These are phyloP conservation scores for Himalopsyche phryganea DNA, from an alignment of 1,140 invertebrate genomes.

Conservation along the genomic window DNA sequence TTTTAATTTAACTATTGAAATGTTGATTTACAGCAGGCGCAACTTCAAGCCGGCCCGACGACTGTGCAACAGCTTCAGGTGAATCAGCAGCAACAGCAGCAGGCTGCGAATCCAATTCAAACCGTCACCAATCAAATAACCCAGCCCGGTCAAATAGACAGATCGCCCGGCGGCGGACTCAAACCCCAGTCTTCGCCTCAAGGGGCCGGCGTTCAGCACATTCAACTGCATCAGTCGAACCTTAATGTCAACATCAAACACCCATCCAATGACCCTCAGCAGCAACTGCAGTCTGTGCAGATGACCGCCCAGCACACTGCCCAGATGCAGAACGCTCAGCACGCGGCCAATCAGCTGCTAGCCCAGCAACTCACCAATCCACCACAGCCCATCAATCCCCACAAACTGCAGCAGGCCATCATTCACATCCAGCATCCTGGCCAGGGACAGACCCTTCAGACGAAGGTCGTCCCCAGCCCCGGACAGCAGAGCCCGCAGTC, in stretches of 20 bases:
- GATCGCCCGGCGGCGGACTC: background rate
- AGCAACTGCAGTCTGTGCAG: constrained; percentile 25
- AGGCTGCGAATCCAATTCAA: constrained; percentile 19
- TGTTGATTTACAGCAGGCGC: constrained; percentile 43
- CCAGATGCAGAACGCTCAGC: constrained; percentile 43
- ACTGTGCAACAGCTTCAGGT: constrained; percentile 30
- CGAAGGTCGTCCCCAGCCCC: constrained; percentile 25
- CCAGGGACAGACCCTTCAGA: constrained; percentile 40
- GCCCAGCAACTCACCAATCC: constrained; percentile 50
- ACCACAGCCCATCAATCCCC: constrained; percentile 49
- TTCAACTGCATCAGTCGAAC: constrained; percentile 24
- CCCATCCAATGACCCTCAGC: constrained; percentile 5
- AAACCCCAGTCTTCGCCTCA: constrained; percentile 3
- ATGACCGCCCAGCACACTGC: constrained; percentile 34
- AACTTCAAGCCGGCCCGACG: constrained; percentile 45
- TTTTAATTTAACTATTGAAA: background rate
- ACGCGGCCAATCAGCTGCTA: constrained; percentile 49
- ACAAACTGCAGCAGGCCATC: constrained; percentile 52
- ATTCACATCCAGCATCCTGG: constrained; percentile 52
- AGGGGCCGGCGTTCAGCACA: constrained; percentile 19
- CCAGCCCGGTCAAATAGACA: constrained; percentile 11
- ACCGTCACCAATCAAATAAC: constrained; percentile 29
- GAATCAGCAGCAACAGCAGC: constrained; percentile 37
- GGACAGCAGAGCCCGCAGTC: background rate
- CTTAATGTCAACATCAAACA: constrained; percentile 12